Conservation (phyloP, 2,888 invertebrate species). For the Platycheirus albimanus region DNA sequence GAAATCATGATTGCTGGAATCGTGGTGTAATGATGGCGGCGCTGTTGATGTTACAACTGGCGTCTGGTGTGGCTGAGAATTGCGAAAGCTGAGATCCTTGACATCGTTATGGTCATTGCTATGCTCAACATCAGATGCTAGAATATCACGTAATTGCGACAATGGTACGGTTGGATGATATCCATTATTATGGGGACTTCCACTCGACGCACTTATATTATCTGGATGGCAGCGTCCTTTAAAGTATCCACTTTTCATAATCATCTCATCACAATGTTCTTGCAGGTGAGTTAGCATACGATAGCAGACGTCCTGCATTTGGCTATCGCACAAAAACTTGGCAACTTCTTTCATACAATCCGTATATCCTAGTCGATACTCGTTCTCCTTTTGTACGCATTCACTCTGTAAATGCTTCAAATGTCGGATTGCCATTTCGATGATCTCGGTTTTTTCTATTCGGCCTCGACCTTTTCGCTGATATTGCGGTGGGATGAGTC, state of each 20-base stretch:
- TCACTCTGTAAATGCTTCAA: constrained; percentile 93
- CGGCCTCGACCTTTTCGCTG: constrained; percentile 97
- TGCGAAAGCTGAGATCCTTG: constrained; percentile 82
- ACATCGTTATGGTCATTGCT: constrained; percentile 82
- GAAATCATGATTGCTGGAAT: constrained; percentile 82
- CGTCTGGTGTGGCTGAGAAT: constrained; percentile 81
- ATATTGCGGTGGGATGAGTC: constrained; percentile 96
- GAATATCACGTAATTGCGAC: constrained; percentile 83
- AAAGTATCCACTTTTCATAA: constrained; percentile 84
- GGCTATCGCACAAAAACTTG: constrained; percentile 93
- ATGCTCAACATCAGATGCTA: constrained; percentile 82
- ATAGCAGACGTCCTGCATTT: constrained; percentile 92
- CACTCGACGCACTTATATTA: constrained; percentile 85
- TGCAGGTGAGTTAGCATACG: constrained; percentile 92
- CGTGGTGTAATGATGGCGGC: constrained; percentile 79
- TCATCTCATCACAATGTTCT: constrained; percentile 88
- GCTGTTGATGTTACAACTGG: constrained; percentile 82
- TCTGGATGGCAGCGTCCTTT: constrained; percentile 83
- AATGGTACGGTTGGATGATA: constrained; percentile 81
- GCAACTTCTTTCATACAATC: constrained; percentile 95
- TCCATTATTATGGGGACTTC: constrained; percentile 83
- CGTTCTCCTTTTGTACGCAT: constrained; percentile 81
- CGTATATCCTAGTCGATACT: constrained; percentile 92
- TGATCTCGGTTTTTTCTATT: constrained; percentile 98
- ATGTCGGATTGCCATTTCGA: constrained; percentile 98